Conservation (phyloP, 2,797 vertebrate species). For the Diplodus sargus region DNA sequence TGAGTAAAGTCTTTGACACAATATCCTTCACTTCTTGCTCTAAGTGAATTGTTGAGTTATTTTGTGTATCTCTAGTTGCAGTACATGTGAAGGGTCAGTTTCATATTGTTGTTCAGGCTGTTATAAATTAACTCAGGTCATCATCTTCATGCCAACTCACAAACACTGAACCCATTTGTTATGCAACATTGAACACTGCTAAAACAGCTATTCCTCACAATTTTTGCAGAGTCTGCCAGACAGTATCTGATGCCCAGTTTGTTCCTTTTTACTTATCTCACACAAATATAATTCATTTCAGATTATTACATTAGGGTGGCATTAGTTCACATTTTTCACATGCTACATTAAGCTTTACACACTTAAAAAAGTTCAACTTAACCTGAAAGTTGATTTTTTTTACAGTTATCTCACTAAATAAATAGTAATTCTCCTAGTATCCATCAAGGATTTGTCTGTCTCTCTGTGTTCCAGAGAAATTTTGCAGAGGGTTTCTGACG, state of each 20-base stretch:
- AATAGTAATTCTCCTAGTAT: background rate
- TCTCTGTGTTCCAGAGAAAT: conserved; percentile 84
- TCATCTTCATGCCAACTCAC: background rate
- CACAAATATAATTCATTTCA: background rate
- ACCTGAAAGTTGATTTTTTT: background rate
- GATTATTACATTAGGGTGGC: background rate
- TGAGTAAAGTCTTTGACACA: conserved; percentile 77
- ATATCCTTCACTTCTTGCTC: background rate
- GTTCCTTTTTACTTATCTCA: background rate
- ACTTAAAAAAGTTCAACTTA: background rate
- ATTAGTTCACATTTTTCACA: background rate
- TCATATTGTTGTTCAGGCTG: background rate
- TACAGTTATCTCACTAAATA: background rate
- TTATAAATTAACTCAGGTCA: conserved; percentile 11
- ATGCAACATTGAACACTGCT: conserved; percentile 4
- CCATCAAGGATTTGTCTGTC: background rate
- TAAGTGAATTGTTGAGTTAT: background rate
- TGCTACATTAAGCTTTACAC: background rate
- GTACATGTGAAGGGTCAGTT: background rate
- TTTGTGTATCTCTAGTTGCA: background rate
- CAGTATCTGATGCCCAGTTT: background rate
- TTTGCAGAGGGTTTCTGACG: conserved; percentile 81
- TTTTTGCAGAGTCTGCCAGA: background rate
- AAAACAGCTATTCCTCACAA: background rate
- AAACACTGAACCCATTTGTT: background rate